Conservation (phyloP, 2,888 invertebrate species). For the Epicampocera succincta region DNA sequence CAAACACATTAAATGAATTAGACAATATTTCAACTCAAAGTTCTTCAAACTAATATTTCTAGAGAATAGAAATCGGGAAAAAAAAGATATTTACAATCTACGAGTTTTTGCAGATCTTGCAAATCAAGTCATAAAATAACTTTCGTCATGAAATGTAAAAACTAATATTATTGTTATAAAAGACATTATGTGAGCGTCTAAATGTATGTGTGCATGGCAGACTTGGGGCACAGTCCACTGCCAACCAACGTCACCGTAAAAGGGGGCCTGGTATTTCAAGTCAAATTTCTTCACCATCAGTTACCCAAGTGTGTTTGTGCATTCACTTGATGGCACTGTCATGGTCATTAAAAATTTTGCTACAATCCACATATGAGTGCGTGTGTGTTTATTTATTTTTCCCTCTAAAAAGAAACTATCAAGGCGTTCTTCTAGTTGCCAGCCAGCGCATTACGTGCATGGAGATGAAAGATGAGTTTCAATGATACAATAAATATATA, state of each 20-base stretch:
- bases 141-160: constrained; percentile 58
- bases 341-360: constrained; percentile 64
- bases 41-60: constrained; percentile 44
- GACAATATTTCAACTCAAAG: constrained; percentile 19
- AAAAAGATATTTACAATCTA: constrained; percentile 3
- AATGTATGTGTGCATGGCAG: constrained; percentile 26
- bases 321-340: constrained; percentile 54
- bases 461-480: constrained; percentile 62
- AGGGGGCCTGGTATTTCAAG: constrained; percentile 42
- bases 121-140: constrained; percentile 53
- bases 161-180: constrained; percentile 36
- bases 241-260: constrained; percentile 3
- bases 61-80: constrained; percentile 16
- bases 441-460: constrained; percentile 19
- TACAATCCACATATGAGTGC: constrained; percentile 44
- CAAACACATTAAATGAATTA: constrained; percentile 35
- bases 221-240: constrained; percentile 9
- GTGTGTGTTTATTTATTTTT: background rate
- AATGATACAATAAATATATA: constrained; percentile 33
- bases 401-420: constrained; percentile 1
- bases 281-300: background rate
- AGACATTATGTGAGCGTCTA: background rate
- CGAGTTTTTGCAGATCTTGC: background rate
- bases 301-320: background rate
- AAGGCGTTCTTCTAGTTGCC: constrained; percentile 36